Conservation (phyloP, 2,888 invertebrate genomes). For the Drosophila mimica region DNA sequence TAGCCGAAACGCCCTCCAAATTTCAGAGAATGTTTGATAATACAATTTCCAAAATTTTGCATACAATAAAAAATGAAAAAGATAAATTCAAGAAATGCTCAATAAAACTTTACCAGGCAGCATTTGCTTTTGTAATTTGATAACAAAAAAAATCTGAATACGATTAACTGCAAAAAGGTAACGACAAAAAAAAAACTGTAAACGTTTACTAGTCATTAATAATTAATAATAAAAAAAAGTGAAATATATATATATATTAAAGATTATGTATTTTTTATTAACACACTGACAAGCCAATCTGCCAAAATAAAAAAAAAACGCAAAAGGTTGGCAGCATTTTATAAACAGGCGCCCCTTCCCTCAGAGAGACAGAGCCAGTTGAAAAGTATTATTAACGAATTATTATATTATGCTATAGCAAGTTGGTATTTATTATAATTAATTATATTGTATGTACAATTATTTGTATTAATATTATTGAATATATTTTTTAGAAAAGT, state of each 20-base stretch:
- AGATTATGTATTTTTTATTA: conserved; percentile 73
- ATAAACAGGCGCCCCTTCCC: conserved; percentile 32
- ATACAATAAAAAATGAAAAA: conserved; percentile 22
- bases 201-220: conserved; percentile 78
- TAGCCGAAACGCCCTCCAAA: conserved; percentile 72
- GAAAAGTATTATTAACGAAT: conserved; percentile 76
- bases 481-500: conserved; percentile 79
- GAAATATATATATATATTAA: conserved; percentile 35
- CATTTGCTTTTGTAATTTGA: conserved; percentile 57
- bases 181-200: conserved; percentile 43
- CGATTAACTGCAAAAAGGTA: conserved; percentile 43
- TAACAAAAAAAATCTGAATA: conserved; percentile 4
- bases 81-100: conserved; percentile 43
- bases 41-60: conserved; percentile 49
- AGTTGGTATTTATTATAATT: conserved; percentile 80
- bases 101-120: conserved; percentile 61
- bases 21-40: conserved; percentile 70
- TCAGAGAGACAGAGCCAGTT: conserved; percentile 54
- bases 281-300: conserved; percentile 57
- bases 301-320: conserved; percentile 14
- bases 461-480: conserved; percentile 74
- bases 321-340: conserved; percentile 48
- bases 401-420: conserved; percentile 73
- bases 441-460: conserved; percentile 75
- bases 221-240: conserved; percentile 40